phyloP scores from a whole-genome alignment of 2,888 invertebrate species.

The Phasia obesa region DNA sequence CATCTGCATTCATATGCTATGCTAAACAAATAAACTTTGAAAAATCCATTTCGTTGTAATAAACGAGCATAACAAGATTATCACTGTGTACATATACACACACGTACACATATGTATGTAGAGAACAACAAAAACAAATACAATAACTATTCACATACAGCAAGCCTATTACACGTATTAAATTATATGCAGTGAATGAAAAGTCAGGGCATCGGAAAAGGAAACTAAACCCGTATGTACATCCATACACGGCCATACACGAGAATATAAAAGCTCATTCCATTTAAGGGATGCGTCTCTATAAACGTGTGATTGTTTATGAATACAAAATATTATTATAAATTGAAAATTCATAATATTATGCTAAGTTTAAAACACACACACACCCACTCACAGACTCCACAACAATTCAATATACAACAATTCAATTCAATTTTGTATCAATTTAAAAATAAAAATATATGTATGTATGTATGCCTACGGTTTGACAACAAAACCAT shows the following conservation, averaged over 20 bases:
- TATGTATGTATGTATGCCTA: slow-evolving; percentile 17
- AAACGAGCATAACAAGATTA: slow-evolving; percentile 68
- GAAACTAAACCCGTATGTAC: slow-evolving; percentile 26
- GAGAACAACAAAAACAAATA: slow-evolving; percentile 18
- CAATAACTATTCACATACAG: slow-evolving; percentile 20
- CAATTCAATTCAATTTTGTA: slow-evolving; percentile 79
- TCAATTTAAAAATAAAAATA: slow-evolving; percentile 56
- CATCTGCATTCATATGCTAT: slow-evolving; percentile 60
- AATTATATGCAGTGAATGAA: slow-evolving; percentile 54
- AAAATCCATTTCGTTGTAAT: slow-evolving; percentile 64
- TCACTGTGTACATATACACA: slow-evolving; percentile 11
- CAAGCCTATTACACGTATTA: slow-evolving; percentile 39
- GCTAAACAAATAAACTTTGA: slow-evolving; percentile 57
- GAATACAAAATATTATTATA: slow-evolving; percentile 69
- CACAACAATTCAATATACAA: slow-evolving; percentile 78
- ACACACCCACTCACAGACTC: slow-evolving; percentile 74
- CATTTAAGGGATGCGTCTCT: slow-evolving; percentile 1
- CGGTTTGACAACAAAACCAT: slow-evolving; percentile 42
- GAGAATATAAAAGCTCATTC: background rate
- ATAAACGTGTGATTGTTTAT: slow-evolving; percentile 70
- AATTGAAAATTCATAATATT: slow-evolving; percentile 77
- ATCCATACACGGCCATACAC: background rate
- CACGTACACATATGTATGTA: background rate
- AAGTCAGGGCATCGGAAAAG: slow-evolving; percentile 39
- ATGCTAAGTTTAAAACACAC: slow-evolving; percentile 71